phyloP scores from a whole-genome alignment of 2,888 invertebrate species.

The Drosophila tripunctata region DNA sequence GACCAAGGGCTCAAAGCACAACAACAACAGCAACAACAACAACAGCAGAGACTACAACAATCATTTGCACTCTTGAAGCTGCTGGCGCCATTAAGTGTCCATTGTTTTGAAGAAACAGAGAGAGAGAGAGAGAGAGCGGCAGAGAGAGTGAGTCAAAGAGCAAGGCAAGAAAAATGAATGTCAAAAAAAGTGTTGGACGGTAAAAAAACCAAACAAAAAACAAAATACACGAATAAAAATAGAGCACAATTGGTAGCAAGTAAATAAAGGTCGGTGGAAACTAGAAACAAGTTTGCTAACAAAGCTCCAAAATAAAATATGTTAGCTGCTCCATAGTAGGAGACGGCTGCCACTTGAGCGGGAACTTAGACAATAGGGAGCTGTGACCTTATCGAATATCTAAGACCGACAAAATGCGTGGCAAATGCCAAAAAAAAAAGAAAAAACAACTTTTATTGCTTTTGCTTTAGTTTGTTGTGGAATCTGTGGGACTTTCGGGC shows the following conservation, averaged over 20 bases:
- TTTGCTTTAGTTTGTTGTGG: neutral
- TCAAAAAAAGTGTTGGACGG: constrained; percentile 28
- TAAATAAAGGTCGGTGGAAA: constrained; percentile 16
- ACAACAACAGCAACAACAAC: constrained; percentile 8
- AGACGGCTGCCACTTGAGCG: neutral
- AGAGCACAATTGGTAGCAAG: constrained; percentile 26
- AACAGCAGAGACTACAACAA: constrained; percentile 21
- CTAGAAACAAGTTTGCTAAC: constrained; percentile 46
- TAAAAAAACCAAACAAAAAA: constrained; percentile 15
- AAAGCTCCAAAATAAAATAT: constrained; percentile 19
- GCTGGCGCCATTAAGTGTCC: constrained; percentile 52
- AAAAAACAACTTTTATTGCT: constrained; percentile 30
- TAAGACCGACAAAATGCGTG: constrained; percentile 31
- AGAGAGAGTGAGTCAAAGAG: constrained; percentile 7
- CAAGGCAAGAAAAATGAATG: constrained; percentile 20
- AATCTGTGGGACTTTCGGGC: too few relatives aligned
- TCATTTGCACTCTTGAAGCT: constrained; percentile 30
- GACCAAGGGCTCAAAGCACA: constrained; percentile 41
- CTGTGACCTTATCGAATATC: constrained; percentile 31
- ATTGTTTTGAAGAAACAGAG: constrained; percentile 32
- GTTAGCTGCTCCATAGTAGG: constrained; percentile 8
- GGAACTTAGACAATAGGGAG: constrained; percentile 22
- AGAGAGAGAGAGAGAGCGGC: neutral
- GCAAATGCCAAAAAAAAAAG: constrained; percentile 31
- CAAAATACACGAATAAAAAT: constrained; percentile 28